A percentile compares a stretch with the other conserved stretches of the same genome.
Evolutionary conservation across 2,888 invertebrate species (phyloP).

Genomic region (Chirona hameri): DNA sequence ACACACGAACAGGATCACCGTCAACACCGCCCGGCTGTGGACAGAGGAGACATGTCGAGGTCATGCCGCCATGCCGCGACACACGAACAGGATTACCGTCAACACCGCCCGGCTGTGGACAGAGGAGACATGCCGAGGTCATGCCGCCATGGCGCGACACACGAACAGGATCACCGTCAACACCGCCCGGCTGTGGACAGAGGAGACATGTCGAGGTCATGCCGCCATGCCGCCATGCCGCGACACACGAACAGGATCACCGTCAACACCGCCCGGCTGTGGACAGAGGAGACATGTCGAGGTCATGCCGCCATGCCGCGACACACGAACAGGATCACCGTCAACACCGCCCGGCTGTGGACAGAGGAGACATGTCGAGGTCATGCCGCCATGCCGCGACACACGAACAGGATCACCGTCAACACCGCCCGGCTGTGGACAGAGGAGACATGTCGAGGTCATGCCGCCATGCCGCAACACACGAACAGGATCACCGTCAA

Average conservation of each 20-base stretch:
- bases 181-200: slow-evolving; percentile 61
- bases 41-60: slow-evolving; percentile 36
- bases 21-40: slow-evolving; percentile 68
- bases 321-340: slow-evolving; percentile 78
- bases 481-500: slow-evolving; percentile 80
- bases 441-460: slow-evolving; percentile 31
- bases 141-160: slow-evolving; percentile 84
- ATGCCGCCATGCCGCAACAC: slow-evolving; percentile 73
- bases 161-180: slow-evolving; percentile 80
- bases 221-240: slow-evolving; percentile 87
- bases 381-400: slow-evolving; percentile 69
- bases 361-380: slow-evolving; percentile 36
- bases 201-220: slow-evolving; percentile 48
- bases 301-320: slow-evolving; percentile 65
- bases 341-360: slow-evolving; percentile 68
- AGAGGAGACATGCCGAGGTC: slow-evolving; percentile 66
- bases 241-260: slow-evolving; percentile 80
- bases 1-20: slow-evolving; percentile 78
- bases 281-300: slow-evolving; percentile 43
- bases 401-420: slow-evolving; percentile 79
- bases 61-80: slow-evolving; percentile 69
- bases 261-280: slow-evolving; percentile 70
- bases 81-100: slow-evolving; percentile 79
- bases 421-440: slow-evolving; percentile 65
- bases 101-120: slow-evolving; percentile 65